Evolutionary conservation across 1,140 invertebrate genomes (phyloP).

Genomic region (Halictus rubicundus): DNA sequence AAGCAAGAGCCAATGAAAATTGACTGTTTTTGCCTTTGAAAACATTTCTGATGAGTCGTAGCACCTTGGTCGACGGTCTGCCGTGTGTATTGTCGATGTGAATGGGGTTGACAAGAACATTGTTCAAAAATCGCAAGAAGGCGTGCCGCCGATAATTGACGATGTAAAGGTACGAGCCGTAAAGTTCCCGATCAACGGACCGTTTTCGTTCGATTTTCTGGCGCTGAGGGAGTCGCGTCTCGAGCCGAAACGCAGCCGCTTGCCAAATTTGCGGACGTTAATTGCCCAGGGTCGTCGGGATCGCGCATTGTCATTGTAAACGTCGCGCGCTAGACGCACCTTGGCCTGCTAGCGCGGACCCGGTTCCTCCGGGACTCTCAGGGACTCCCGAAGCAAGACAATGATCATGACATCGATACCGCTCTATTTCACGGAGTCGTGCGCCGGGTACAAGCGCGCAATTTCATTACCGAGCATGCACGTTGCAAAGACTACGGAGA

Average conservation of each 20-base stretch:
- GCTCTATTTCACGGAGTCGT: neutral
- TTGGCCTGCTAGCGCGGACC: neutral
- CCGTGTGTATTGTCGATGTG: no score
- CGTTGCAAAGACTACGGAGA: no score
- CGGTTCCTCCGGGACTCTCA: neutral
- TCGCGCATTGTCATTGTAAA: constrained; percentile 6
- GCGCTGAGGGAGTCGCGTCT: neutral
- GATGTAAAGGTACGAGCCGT: no score
- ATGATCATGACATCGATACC: neutral
- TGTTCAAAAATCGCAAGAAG: no score
- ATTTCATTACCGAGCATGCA: no score
- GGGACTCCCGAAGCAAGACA: neutral
- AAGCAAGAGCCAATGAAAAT: no score
- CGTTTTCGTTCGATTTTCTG: neutral
- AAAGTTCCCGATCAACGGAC: neutral
- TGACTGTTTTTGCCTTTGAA: no score
- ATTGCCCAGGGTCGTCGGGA: constrained; percentile 9
- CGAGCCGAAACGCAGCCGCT: neutral
- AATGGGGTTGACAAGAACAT: no score
- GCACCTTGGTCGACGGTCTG: no score
- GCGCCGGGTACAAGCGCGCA: no score
- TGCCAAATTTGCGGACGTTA: constrained; percentile 23
- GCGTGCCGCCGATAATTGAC: no score
- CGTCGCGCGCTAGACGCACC: neutral
- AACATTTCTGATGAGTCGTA: no score